Evolutionary conservation across 2,888 invertebrate genomes (phyloP), one percentile per base, ranked within the genome.

Genomic region (Drosophila planitibia): DNA sequence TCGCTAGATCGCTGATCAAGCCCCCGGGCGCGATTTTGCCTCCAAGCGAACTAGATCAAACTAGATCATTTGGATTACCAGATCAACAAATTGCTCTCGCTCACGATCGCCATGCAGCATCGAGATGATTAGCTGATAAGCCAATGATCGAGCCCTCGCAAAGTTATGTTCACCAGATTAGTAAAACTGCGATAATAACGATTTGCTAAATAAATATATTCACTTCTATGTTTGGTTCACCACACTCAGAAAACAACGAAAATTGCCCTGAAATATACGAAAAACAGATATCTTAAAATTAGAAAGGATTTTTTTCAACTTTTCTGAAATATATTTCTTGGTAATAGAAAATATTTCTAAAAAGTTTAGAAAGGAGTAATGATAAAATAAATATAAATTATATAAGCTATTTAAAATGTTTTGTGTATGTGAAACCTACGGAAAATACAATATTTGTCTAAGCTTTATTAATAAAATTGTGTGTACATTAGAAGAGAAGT

Each of bases 1-100:
- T 37, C 54, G 33, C 32, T 44, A 39, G 37, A n/a, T 44, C 58
- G 30, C 32, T 22, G 60, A 57, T 78, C 76, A 79, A 81, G 79
- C 81, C 73, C 69, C 69, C 41, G 78, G 79, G 81, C 77, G 78
- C 64, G 78, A 78, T 54, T n/a, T 30, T 61, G 53, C 37, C 60
- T 47, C 63, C 35, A 37, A 30, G 16, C 39, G n/a, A 60, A 37
- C 67, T 32, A 37, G 30, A 37, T 35, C 30, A 32, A 68, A 58
- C 51, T 25, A 61, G 62, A 70, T 70, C 70, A 70, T 19, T 37
- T 35, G 33, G 58, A 52, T 70, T 70, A 69, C 25, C 51, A 51
- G 41, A 39, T 69, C 49, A 57, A 32, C 70, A 69, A 69, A 69
- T 57, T 69, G 39, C 33, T 51, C 41, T n/a, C 5, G 30, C 28